Conservation (phyloP, 2,888 invertebrate genomes). For the Athrips mouffetella region DNA sequence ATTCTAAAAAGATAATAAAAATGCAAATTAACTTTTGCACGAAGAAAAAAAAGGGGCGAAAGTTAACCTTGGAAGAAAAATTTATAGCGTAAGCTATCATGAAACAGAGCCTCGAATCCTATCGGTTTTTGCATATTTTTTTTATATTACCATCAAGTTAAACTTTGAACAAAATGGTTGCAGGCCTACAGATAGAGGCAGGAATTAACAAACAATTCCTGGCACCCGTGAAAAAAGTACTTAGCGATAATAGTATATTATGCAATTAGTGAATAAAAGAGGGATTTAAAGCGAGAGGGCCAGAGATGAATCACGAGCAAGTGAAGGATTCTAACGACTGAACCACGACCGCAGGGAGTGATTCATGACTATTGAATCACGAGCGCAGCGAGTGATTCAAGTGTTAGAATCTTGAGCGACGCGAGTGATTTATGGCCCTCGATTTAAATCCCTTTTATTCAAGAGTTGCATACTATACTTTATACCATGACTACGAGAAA, state of each 20-base stretch:
- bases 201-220: slow-evolving; percentile 24
- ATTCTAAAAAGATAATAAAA: slow-evolving; percentile 18
- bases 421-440: too few species aligned
- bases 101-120: slow-evolving; percentile 19
- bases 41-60: slow-evolving; percentile 16
- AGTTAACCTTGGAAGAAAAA: slow-evolving; percentile 20
- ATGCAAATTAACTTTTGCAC: slow-evolving; percentile 23
- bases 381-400: too few species aligned
- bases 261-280: background rate
- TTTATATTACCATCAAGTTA: slow-evolving; percentile 24
- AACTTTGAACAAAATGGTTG: slow-evolving; percentile 20
- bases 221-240: slow-evolving; percentile 18
- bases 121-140: slow-evolving; percentile 21
- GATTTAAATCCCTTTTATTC: too few species aligned
- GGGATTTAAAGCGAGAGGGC: background rate
- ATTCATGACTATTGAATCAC: too few species aligned
- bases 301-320: too few species aligned
- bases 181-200: slow-evolving; percentile 14
- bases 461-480: too few species aligned
- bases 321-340: too few species aligned
- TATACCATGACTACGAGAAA: too few species aligned
- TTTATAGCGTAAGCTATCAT: slow-evolving; percentile 16
- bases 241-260: background rate
- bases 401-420: too few species aligned
- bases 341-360: too few species aligned